A percentile compares a stretch with the other conserved stretches of the same genome.
Conservation (phyloP, 2,888 invertebrate genomes). For the Hemicrepidius hirtus region DNA sequence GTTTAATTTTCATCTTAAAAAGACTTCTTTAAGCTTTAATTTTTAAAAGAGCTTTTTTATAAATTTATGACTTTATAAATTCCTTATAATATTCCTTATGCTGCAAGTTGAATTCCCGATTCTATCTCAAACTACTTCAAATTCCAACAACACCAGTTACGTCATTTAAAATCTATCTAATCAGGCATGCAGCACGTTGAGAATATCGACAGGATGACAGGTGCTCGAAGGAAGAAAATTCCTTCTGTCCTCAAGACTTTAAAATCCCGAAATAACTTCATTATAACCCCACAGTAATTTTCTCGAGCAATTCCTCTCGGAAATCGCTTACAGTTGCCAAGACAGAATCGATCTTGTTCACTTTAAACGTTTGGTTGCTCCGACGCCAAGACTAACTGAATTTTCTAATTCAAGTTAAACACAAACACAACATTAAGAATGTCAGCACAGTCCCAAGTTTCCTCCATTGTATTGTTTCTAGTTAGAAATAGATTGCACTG, state of each 20-base stretch:
- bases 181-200: constrained; percentile 22
- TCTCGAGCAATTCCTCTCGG: constrained; percentile 20
- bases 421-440: constrained; percentile 43
- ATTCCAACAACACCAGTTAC: constrained; percentile 11
- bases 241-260: constrained; percentile 21
- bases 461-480: constrained; percentile 40
- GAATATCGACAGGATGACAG: constrained; percentile 23
- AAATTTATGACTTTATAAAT: not conserved
- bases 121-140: constrained; percentile 16
- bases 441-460: constrained; percentile 39
- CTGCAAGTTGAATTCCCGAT: not conserved
- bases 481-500: constrained; percentile 46
- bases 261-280: constrained; percentile 28
- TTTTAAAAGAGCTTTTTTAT: not conserved
- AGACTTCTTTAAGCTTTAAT: too few species aligned
- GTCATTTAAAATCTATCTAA: constrained; percentile 29
- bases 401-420: constrained; percentile 47
- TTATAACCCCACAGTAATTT: constrained; percentile 30
- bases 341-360: constrained; percentile 40
- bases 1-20: too few species aligned
- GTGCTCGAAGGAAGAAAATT: constrained; percentile 24
- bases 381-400: constrained; percentile 43
- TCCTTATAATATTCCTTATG: not conserved
- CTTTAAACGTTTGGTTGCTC: constrained; percentile 34
- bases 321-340: constrained; percentile 30